Evolutionary conservation across 1,140 invertebrate species (phyloP).

Genomic region (Drosophila erecta): DNA sequence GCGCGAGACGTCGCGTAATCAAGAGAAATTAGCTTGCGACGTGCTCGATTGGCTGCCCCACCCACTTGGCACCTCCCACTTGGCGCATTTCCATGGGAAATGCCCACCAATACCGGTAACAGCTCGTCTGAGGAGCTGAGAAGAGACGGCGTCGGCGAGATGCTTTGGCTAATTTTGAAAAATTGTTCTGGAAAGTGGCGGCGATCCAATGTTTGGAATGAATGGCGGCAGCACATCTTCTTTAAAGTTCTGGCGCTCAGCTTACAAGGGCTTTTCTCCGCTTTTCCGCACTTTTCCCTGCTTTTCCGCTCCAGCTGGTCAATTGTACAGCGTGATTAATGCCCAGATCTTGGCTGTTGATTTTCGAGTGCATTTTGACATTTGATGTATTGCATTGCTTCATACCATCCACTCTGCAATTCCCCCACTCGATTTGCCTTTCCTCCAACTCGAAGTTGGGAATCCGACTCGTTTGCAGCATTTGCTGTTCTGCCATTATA

Average conservation of each 20-base stretch:
- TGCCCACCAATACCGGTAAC: conserved; percentile 17
- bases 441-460: background rate
- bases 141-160: conserved; percentile 35
- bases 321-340: conserved; percentile 74
- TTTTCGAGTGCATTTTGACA: conserved; percentile 79
- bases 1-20: conserved; percentile 59
- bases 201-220: conserved; percentile 27
- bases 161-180: conserved; percentile 78
- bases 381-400: conserved; percentile 77
- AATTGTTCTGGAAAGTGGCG: conserved; percentile 75
- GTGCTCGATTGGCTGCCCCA: conserved; percentile 70
- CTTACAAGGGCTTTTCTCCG: conserved; percentile 31
- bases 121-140: conserved; percentile 37
- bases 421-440: conserved; percentile 2
- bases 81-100: background rate
- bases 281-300: conserved; percentile 14
- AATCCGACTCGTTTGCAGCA: conserved; percentile 26
- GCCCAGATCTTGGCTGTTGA: conserved; percentile 72
- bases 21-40: conserved; percentile 84
- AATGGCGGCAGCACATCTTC: conserved; percentile 33
- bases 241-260: conserved; percentile 51
- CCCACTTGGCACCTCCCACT: conserved; percentile 19
- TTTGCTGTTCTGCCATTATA: conserved; percentile 69
- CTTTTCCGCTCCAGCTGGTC: conserved; percentile 33
- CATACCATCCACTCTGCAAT: conserved; percentile 14